These are phyloP conservation scores for Chromobotia macracanthus DNA, from an alignment of 2,797 vertebrate species.

Conservation along the genomic window DNA sequence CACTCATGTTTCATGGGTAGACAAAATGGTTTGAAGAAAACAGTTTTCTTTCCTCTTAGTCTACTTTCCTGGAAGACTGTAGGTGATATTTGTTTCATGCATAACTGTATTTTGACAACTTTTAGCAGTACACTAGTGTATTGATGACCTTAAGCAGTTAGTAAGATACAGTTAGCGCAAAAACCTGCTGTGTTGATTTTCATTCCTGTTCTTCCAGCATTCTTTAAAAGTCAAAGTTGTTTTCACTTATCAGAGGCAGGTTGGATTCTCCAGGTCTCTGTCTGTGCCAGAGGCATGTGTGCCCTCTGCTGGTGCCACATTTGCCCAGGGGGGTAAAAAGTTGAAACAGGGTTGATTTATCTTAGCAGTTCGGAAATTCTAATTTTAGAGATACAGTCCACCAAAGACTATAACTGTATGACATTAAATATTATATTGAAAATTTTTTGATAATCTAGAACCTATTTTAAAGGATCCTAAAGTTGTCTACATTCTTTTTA, in stretches of 20 bases:
- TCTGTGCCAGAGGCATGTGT: background rate
- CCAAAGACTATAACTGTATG: too few species aligned
- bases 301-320: slow-evolving; percentile 29
- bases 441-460: too few species aligned
- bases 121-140: background rate
- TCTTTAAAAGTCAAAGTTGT: background rate
- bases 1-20: background rate
- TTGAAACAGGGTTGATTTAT: background rate
- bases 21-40: too few species aligned
- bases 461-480: too few species aligned
- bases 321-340: background rate
- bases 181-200: background rate
- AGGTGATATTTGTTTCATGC: background rate
- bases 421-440: slow-evolving; percentile 16
- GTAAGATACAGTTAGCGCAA: background rate
- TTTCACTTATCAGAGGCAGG: background rate
- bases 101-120: background rate
- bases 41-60: too few species aligned
- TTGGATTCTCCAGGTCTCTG: background rate
- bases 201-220: background rate
- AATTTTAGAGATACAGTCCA: background rate
- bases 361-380: background rate
- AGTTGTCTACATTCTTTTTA: too few species aligned
- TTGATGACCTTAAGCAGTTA: background rate
- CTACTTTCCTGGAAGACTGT: background rate